phyloP scores from a whole-genome alignment of 2,888 invertebrate genomes.

The Epirrhoe tristata region DNA sequence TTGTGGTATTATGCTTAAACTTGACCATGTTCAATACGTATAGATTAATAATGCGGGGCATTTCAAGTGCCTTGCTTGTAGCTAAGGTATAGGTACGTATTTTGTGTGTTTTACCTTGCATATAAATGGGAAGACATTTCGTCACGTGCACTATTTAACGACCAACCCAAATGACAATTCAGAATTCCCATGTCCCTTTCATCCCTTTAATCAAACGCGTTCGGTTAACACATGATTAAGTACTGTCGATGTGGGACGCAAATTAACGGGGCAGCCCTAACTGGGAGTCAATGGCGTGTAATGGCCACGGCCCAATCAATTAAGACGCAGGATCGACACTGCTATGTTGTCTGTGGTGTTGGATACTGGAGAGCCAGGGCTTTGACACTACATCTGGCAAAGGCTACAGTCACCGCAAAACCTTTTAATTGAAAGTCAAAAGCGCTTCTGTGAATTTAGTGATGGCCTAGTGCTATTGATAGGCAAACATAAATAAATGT shows the following conservation, averaged over 20 bases:
- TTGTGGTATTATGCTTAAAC: not conserved
- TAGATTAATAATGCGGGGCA: not conserved
- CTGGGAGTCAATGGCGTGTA: constrained; percentile 61
- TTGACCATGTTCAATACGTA: not conserved
- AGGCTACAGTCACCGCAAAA: no score
- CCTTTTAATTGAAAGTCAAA: no score
- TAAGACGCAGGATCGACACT: constrained; percentile 49
- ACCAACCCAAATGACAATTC: constrained; percentile 19
- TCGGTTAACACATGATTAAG: constrained; percentile 46
- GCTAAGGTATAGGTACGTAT: no score
- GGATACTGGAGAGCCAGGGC: constrained; percentile 1
- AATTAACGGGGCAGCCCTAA: constrained; percentile 57
- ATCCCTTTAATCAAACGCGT: constrained; percentile 43
- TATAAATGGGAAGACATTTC: not conserved
- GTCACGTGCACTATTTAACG: constrained; percentile 9
- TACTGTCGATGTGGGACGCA: constrained; percentile 40
- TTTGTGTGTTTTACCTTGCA: not conserved
- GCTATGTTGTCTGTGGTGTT: constrained; percentile 27
- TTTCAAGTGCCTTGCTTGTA: no score
- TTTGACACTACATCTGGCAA: not conserved
- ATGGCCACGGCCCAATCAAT: constrained; percentile 64
- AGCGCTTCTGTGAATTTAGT: no score
- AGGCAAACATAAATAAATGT: no score
- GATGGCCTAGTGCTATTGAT: no score
- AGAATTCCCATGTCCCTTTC: constrained; percentile 29